Evolutionary conservation across 2,888 invertebrate species (phyloP).

Genomic region (Zaprionus bogoriensis): DNA sequence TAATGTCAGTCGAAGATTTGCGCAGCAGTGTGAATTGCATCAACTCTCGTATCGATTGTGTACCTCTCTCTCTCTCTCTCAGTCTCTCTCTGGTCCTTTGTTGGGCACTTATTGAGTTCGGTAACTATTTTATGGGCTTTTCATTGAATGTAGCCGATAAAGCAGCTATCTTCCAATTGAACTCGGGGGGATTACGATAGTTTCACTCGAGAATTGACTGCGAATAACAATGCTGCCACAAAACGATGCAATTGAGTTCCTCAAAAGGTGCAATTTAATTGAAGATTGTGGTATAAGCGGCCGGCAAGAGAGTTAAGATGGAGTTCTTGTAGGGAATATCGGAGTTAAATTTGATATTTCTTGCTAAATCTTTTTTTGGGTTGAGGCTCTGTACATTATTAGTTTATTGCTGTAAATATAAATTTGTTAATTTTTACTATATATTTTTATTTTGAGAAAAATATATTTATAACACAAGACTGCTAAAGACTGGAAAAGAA

Average conservation of each 20-base stretch:
- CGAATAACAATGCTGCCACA: background rate
- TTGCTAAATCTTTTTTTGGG: too few relatives aligned
- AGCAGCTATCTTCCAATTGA: constrained; percentile 31
- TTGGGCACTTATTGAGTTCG: constrained; percentile 56
- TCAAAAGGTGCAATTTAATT: background rate
- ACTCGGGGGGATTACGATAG: background rate
- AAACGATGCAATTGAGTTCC: background rate
- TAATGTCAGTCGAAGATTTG: constrained; percentile 77
- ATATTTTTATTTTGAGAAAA: too few relatives aligned
- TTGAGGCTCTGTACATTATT: too few relatives aligned
- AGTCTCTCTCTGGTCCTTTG: constrained; percentile 22
- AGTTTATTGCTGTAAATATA: too few relatives aligned
- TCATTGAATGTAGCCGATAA: constrained; percentile 47
- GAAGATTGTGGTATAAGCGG: background rate
- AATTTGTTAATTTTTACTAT: too few relatives aligned
- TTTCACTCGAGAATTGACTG: background rate
- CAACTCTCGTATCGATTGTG: constrained; percentile 54
- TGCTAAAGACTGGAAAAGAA: too few relatives aligned
- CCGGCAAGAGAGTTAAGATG: background rate
- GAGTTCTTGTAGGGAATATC: too few relatives aligned
- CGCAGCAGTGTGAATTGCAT: constrained; percentile 68
- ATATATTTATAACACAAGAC: too few relatives aligned
- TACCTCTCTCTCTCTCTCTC: constrained; percentile 7
- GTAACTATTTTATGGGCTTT: constrained; percentile 61
- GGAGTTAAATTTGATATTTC: too few relatives aligned